Percentiles rank a stretch among this genome's conserved stretches.
phyloP scores from a whole-genome alignment of 1,140 invertebrate species.

The Cephus cinctus region DNA sequence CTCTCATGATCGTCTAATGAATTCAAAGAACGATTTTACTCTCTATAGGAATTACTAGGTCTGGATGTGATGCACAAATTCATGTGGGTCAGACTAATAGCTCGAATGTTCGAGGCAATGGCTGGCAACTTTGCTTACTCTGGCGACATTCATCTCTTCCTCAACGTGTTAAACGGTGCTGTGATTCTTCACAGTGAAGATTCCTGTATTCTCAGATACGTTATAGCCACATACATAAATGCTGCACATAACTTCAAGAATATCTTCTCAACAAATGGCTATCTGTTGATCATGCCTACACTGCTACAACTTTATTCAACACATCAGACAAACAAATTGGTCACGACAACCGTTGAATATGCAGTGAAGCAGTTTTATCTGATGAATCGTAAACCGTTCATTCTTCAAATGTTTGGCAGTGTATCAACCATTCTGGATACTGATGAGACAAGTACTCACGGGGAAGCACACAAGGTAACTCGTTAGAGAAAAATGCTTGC shows the following conservation, averaged over 20 bases:
- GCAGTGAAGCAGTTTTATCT: constrained; percentile 98
- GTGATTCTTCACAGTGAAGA: constrained; percentile 97
- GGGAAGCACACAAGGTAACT: constrained; percentile 84
- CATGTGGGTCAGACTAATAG: constrained; percentile 96
- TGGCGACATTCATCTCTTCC: constrained; percentile 94
- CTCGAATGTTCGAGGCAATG: constrained; percentile 98
- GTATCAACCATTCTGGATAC: constrained; percentile 95
- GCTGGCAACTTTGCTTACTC: constrained; percentile 97
- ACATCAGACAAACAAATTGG: constrained; percentile 94
- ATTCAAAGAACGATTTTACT: constrained; percentile 5
- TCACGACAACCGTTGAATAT: constrained; percentile 95
- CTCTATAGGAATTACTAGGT: constrained; percentile 78
- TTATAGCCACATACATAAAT: constrained; percentile 96
- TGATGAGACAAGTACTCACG: constrained; percentile 81
- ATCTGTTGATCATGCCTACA: constrained; percentile 96
- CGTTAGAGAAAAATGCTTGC: background rate
- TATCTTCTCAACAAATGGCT: constrained; percentile 97
- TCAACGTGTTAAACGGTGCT: constrained; percentile 97
- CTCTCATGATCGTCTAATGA: background rate
- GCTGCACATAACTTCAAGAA: constrained; percentile 98
- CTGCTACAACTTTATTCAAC: constrained; percentile 95
- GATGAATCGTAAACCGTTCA: constrained; percentile 97
- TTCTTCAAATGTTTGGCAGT: constrained; percentile 98
- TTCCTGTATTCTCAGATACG: constrained; percentile 90
- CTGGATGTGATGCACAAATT: constrained; percentile 97